Conservation (phyloP, 2,888 invertebrate species). For the Tupiocoris notatus region DNA sequence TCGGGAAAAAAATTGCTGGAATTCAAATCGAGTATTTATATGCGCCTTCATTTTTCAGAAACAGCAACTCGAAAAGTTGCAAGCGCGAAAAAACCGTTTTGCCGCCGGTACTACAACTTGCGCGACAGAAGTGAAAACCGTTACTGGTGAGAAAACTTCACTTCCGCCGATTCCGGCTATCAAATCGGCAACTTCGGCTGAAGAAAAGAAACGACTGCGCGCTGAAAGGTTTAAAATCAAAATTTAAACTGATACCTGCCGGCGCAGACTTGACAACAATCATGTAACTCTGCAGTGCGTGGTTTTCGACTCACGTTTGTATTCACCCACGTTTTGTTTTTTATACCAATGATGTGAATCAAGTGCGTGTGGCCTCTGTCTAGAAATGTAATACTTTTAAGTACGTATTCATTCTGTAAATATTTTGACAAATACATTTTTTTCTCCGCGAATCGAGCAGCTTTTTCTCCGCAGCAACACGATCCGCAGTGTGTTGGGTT, state of each 20-base stretch:
- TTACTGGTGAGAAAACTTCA: constrained; percentile 15
- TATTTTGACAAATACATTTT: neutral
- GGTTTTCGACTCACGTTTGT: neutral
- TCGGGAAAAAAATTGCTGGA: too few relatives aligned
- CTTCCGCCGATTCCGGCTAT: constrained; percentile 33
- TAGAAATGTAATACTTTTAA: neutral
- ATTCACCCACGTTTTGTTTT: neutral
- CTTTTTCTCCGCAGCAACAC: too few relatives aligned
- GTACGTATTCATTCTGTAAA: too few relatives aligned
- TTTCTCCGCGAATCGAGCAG: too few relatives aligned
- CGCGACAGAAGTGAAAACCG: constrained; percentile 12
- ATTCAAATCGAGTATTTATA: too few relatives aligned
- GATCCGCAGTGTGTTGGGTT: too few relatives aligned
- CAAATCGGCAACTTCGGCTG: constrained; percentile 46
- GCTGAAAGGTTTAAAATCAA: constrained; percentile 50
- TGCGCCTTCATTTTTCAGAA: too few relatives aligned
- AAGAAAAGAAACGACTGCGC: constrained; percentile 50
- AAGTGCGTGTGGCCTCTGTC: neutral
- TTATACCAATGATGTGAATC: neutral
- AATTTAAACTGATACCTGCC: constrained; percentile 1
- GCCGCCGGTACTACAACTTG: constrained; percentile 32
- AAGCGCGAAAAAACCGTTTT: constrained; percentile 55
- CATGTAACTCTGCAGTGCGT: neutral
- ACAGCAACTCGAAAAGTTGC: constrained; percentile 52
- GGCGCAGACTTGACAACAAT: neutral